Base-by-base conservation (phyloP, 2,888 invertebrate genomes). In the Andrena marginata region DNA sequence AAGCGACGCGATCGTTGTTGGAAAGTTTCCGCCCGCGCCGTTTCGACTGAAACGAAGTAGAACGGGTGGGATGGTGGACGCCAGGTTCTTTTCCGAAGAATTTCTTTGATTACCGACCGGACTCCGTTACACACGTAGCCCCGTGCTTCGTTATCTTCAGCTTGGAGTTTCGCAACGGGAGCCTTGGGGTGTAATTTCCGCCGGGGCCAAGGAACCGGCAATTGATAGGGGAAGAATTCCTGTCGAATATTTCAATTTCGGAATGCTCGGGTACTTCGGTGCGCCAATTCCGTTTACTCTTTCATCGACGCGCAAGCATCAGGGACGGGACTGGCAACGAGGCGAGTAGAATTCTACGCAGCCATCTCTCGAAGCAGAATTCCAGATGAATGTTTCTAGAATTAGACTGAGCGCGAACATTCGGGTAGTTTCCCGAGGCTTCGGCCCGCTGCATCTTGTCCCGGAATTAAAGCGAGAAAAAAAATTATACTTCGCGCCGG, bases 241-340 rank as follows among this genome's bases (percentile, higher is more conserved):
- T 8, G 31, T 48, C 74, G 69, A 77, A 84, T 84, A n/a, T 82
- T 88, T 77, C 82, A 85, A 84, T 84, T 84, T 82, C 71, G 71
- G 78, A 65, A 73, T 29, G 76, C 54, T 8, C 48, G 42, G 48
- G 67, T n/a, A 4, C 16, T n/a, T 79, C 74, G 82, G 72, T 42
- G 67, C 59, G 73, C 56, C 56, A 84, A 82, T 87, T 80, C 79
- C 78, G 80, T 80, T 86, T 87, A 77, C 67, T 63, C 69, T 69
- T 26, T 54, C 63, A n/a, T 62, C 26, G 26, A 7, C 8, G 16
- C 16, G 3, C 29, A 10, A 31, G 60, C 10, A 23, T 16, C n/a
- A n/a, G 59, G 4, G 59, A 2, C 0, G n/a, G 13, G 6, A n/a
- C 16, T 26, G 23, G 6, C 13, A 23, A 35, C 75, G 56, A 73